Conservation (phyloP, 2,797 vertebrate genomes). For the Pipistrellus pipistrellus region DNA sequence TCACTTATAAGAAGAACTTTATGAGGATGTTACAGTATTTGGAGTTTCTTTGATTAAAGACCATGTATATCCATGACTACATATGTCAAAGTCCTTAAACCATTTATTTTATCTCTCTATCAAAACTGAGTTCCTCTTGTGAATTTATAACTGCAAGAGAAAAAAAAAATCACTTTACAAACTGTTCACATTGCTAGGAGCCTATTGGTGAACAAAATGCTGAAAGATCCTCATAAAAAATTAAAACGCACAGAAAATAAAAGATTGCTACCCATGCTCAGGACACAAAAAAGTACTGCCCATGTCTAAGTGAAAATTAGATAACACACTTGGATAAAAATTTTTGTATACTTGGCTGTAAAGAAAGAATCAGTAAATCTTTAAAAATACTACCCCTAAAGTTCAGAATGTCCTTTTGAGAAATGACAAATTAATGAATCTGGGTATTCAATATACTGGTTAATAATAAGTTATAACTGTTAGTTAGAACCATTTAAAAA, state of each 20-base stretch:
- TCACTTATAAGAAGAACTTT: constrained; percentile 11
- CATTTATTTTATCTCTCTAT: constrained; percentile 1
- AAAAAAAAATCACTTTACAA: constrained; percentile 7
- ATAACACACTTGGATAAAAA: not conserved
- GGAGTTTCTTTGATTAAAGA: constrained; percentile 14
- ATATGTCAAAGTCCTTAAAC: constrained; percentile 10
- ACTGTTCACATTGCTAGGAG: not conserved
- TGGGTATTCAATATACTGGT: not conserved
- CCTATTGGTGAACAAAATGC: not conserved
- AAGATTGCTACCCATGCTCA: not conserved
- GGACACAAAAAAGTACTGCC: not conserved
- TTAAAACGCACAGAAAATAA: not conserved
- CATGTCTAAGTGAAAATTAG: not conserved
- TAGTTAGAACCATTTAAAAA: constrained; percentile 50
- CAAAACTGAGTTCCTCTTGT: not conserved
- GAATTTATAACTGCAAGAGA: not conserved
- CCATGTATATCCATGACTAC: not conserved
- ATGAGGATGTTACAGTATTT: not conserved
- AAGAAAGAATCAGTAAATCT: not conserved
- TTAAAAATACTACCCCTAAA: not conserved
- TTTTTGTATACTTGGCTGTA: not conserved
- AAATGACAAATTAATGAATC: not conserved
- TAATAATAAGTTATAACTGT: not conserved
- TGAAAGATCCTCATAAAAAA: not conserved
- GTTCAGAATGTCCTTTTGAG: not conserved